Percentiles rank a stretch among this genome's conserved stretches.
phyloP scores from a whole-genome alignment of 2,113 vertebrate genomes.

The Anguilla rostrata region DNA sequence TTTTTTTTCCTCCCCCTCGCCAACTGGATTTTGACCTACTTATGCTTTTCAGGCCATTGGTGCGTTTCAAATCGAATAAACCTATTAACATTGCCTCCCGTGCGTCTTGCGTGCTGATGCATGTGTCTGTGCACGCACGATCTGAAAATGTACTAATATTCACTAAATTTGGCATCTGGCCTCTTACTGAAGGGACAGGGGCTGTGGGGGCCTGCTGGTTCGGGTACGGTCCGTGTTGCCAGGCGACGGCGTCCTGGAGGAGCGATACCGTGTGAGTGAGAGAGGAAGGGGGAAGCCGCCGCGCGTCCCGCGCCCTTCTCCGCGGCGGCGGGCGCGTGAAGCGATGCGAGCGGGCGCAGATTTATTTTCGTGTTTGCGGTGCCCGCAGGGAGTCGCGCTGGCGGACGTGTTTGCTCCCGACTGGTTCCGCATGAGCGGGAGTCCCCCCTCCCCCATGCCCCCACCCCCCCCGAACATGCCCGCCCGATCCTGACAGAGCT shows the following conservation, averaged over 20 bases:
- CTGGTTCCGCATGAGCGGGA: neutral
- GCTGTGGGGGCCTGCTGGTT: neutral
- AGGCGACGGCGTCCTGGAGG: neutral
- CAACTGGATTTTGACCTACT: neutral
- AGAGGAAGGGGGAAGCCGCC: neutral
- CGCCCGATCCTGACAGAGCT: neutral
- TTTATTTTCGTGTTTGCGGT: neutral
- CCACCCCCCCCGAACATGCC: neutral
- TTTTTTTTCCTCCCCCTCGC: neutral
- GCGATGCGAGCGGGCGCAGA: neutral
- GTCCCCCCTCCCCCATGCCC: too few relatives aligned
- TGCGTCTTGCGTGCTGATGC: neutral
- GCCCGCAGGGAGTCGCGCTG: neutral
- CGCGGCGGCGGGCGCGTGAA: neutral
- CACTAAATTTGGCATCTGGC: neutral
- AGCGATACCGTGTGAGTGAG: neutral
- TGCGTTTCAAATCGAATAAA: conserved; percentile 2
- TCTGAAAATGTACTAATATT: neutral
- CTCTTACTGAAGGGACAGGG: neutral
- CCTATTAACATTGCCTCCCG: neutral
- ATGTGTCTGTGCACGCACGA: neutral
- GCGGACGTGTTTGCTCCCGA: neutral
- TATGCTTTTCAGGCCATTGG: conserved; percentile 11
- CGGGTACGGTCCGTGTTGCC: neutral
- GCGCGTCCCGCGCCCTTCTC: neutral